Conservation (phyloP, 2,888 invertebrate genomes). For the Keiferia lycopersicella region DNA sequence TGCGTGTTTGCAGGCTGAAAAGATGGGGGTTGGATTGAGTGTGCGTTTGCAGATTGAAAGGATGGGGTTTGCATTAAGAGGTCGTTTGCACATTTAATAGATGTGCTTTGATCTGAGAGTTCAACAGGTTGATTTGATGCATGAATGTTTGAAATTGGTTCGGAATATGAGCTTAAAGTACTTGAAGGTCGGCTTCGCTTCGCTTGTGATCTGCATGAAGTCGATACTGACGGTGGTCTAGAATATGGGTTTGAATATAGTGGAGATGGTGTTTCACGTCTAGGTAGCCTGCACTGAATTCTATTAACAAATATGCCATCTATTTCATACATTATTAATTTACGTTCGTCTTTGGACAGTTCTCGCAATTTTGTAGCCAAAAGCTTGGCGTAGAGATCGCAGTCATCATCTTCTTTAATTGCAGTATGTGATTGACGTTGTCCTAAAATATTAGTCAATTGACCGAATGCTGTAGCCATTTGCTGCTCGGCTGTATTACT, state of each 20-base stretch:
- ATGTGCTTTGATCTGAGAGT: neutral
- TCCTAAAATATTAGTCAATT: constrained; percentile 30
- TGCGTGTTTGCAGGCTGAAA: too few relatives aligned
- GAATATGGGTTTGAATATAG: constrained; percentile 22
- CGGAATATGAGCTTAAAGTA: constrained; percentile 35
- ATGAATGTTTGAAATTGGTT: constrained; percentile 27
- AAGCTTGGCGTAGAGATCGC: constrained; percentile 29
- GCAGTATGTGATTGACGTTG: constrained; percentile 24
- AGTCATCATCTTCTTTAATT: constrained; percentile 28
- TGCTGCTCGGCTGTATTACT: constrained; percentile 27
- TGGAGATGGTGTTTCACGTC: constrained; percentile 14
- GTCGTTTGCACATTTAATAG: constrained; percentile 18
- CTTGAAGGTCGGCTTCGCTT: constrained; percentile 32
- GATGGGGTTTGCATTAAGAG: neutral
- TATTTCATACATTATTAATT: constrained; percentile 34
- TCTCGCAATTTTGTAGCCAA: constrained; percentile 35
- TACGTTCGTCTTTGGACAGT: constrained; percentile 33
- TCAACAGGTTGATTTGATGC: constrained; percentile 34
- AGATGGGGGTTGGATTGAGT: constrained; percentile 10
- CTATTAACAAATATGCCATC: constrained; percentile 31
- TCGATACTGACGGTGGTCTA: constrained; percentile 4
- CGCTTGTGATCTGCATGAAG: neutral
- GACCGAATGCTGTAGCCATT: constrained; percentile 29
- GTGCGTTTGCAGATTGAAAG: neutral
- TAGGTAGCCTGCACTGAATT: neutral